phyloP scores from a whole-genome alignment of 1,140 invertebrate genomes.

The Mya arenaria region DNA sequence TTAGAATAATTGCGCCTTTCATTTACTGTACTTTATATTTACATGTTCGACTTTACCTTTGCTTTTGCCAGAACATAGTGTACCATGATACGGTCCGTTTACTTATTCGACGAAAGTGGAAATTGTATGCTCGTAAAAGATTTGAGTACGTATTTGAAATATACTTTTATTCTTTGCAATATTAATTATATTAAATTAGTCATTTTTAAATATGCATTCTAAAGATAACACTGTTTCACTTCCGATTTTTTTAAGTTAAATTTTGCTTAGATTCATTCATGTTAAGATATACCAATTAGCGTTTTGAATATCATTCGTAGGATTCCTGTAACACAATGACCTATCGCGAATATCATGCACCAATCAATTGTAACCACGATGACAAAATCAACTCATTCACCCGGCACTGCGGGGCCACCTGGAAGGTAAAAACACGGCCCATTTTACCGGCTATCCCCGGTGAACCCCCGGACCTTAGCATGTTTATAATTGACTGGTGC shows the following conservation, averaged over 20 bases:
- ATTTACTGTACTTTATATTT: too few species aligned
- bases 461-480: background rate
- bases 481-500: background rate
- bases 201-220: background rate
- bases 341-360: too few species aligned
- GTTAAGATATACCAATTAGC: background rate
- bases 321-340: too few species aligned
- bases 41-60: too few species aligned
- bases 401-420: too few species aligned
- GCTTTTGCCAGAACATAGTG: constrained; percentile 65
- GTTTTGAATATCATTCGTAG: background rate
- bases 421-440: background rate
- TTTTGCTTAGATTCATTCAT: background rate
- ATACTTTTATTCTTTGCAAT: too few species aligned
- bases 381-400: too few species aligned
- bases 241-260: background rate
- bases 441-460: background rate
- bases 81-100: constrained; percentile 71
- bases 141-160: constrained; percentile 74
- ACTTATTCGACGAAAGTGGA: constrained; percentile 73
- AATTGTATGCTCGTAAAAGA: constrained; percentile 66
- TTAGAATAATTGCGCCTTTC: too few species aligned
- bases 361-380: too few species aligned
- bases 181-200: background rate
- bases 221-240: background rate